A percentile compares a stretch with the other conserved stretches of the same genome.
These are phyloP conservation scores for Poecilia picta DNA, from an alignment of 2,797 vertebrate genomes.

Conservation along the genomic window DNA sequence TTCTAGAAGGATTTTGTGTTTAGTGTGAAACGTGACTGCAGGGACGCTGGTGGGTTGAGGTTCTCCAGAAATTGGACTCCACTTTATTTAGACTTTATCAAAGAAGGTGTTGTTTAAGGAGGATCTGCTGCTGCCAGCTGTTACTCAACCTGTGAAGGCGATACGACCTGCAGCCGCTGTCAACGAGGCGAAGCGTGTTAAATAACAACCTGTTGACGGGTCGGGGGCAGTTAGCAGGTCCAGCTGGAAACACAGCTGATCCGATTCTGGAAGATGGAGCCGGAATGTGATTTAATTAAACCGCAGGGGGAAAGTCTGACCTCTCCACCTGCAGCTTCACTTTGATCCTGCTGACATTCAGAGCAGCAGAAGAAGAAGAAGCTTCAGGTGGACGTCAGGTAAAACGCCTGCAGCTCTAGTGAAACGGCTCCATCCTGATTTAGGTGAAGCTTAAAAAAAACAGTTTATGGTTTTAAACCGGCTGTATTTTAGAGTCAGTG, in stretches of 20 bases:
- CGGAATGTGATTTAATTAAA: conserved; percentile 41
- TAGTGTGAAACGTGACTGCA: neutral
- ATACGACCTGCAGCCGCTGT: conserved; percentile 11
- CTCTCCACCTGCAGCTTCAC: conserved; percentile 9
- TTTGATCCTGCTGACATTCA: conserved; percentile 10
- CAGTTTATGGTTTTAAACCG: neutral
- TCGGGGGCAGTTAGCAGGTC: neutral
- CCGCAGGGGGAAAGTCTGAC: conserved; percentile 4
- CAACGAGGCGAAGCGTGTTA: neutral
- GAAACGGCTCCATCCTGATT: neutral
- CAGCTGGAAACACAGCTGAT: conserved; percentile 15
- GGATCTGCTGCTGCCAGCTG: conserved; percentile 15
- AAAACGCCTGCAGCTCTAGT: neutral
- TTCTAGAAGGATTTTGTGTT: too few relatives aligned
- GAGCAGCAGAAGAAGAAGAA: neutral
- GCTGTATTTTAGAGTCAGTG: neutral
- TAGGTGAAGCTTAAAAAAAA: neutral
- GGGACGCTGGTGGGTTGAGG: neutral
- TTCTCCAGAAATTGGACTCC: neutral
- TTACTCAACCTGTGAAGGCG: conserved; percentile 41
- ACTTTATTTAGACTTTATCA: conserved; percentile 22
- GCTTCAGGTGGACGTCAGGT: neutral
- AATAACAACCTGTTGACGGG: conserved; percentile 22
- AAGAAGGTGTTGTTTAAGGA: conserved; percentile 42
- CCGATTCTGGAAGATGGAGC: neutral